Percentiles rank a stretch among this genome's conserved stretches.
These are phyloP conservation scores for Lasioglossum vierecki DNA, from an alignment of 2,888 invertebrate genomes.

Conservation along the genomic window DNA sequence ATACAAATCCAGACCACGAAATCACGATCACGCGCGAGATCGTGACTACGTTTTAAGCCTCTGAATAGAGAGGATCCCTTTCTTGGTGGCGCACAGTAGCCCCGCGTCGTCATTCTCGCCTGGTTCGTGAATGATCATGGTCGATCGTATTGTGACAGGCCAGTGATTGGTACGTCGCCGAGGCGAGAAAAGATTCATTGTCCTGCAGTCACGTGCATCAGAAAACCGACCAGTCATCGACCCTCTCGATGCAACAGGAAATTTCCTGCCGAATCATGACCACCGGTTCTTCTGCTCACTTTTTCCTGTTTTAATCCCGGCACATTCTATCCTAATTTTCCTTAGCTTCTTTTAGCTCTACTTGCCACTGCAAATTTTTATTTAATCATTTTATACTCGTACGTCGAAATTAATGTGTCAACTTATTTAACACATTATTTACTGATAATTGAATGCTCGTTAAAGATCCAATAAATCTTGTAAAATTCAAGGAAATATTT, in stretches of 20 bases:
- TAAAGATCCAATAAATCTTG: neutral
- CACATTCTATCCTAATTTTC: neutral
- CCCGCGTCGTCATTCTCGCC: constrained; percentile 69
- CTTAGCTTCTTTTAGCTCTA: neutral
- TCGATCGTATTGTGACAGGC: constrained; percentile 74
- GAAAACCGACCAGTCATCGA: constrained; percentile 72
- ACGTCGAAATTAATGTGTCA: neutral
- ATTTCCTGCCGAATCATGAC: constrained; percentile 72
- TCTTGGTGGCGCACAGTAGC: constrained; percentile 69
- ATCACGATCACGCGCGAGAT: constrained; percentile 76
- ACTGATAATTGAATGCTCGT: too few species aligned
- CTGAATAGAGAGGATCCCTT: constrained; percentile 71
- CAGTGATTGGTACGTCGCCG: constrained; percentile 73
- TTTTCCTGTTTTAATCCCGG: neutral
- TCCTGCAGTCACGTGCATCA: constrained; percentile 72
- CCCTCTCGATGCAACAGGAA: constrained; percentile 61
- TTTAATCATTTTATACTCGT: neutral
- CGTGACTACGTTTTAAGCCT: constrained; percentile 68
- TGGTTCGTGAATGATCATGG: constrained; percentile 72
- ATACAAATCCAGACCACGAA: constrained; percentile 72
- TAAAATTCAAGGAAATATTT: neutral
- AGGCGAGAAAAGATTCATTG: constrained; percentile 68
- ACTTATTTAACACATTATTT: neutral
- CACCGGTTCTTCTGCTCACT: constrained; percentile 42
- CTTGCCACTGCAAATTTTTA: neutral